Conservation (phyloP, 2,797 vertebrate species). For the Scleropages formosus region DNA sequence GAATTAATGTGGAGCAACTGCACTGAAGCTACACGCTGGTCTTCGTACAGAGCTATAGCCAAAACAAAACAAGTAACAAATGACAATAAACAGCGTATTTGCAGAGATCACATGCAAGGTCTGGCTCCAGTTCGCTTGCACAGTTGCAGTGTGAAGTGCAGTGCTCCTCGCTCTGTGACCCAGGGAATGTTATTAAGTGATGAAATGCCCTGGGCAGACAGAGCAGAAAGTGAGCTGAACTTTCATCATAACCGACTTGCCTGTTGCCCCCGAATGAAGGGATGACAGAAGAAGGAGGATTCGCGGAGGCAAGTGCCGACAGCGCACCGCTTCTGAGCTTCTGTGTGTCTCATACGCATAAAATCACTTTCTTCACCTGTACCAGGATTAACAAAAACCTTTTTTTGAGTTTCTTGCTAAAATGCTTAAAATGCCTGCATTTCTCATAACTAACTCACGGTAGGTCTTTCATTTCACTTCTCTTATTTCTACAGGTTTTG, state of each 20-base stretch:
- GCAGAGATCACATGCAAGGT: not conserved
- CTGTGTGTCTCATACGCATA: not conserved
- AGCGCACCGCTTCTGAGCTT: not conserved
- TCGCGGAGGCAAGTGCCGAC: not conserved
- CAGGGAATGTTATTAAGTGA: conserved; percentile 8
- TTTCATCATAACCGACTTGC: not conserved
- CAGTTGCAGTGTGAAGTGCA: not conserved
- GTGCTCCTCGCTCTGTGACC: not conserved
- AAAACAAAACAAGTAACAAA: not conserved
- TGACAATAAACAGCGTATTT: not conserved
- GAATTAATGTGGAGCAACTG: conserved; percentile 4
- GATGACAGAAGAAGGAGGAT: not conserved
- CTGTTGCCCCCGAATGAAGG: not conserved
- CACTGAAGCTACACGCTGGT: not conserved
- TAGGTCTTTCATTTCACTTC: not conserved
- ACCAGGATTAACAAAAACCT: not conserved
- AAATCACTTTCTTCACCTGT: not conserved
- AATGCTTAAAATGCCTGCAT: too few relatives aligned
- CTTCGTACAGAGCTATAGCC: not conserved
- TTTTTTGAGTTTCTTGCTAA: too few relatives aligned
- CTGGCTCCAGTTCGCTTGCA: not conserved
- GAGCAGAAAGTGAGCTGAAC: not conserved
- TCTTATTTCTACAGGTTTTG: too few relatives aligned
- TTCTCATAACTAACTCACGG: not conserved
- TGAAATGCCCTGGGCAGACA: not conserved